Percentiles rank a stretch among this genome's conserved stretches.
Conservation (phyloP, 2,797 vertebrate species). For the Podargus strigoides region DNA sequence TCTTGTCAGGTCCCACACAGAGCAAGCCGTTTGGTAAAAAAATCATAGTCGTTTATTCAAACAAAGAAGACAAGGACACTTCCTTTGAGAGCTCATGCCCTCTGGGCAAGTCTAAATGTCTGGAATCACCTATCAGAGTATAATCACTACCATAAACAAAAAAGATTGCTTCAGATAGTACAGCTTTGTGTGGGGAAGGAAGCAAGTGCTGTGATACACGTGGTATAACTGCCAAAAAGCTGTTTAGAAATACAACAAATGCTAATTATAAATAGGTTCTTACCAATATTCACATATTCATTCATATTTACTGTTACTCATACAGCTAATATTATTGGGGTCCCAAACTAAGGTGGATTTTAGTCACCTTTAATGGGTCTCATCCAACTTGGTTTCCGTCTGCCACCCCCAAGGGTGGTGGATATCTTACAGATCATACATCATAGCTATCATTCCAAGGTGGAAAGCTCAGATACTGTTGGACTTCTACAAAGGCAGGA, state of each 20-base stretch:
- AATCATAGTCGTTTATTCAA: not conserved
- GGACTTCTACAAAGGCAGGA: not conserved
- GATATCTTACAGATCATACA: not conserved
- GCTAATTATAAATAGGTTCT: not conserved
- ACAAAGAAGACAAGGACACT: not conserved
- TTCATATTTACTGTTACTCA: not conserved
- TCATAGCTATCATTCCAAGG: not conserved
- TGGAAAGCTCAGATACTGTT: not conserved
- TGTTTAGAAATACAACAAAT: not conserved
- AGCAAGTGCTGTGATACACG: not conserved
- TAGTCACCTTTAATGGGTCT: not conserved
- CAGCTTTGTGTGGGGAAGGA: not conserved
- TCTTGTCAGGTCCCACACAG: conserved; percentile 17
- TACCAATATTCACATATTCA: not conserved
- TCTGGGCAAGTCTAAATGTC: not conserved
- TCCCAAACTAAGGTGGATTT: not conserved
- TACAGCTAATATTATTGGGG: not conserved
- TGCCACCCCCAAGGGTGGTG: not conserved
- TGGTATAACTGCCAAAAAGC: not conserved
- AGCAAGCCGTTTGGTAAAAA: not conserved
- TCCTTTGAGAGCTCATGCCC: not conserved
- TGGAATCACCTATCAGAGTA: not conserved
- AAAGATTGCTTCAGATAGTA: not conserved
- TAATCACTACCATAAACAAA: not conserved
- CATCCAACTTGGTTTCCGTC: not conserved